Evolutionary conservation across 2,113 vertebrate genomes (phyloP).

Genomic region (Alces alces): DNA sequence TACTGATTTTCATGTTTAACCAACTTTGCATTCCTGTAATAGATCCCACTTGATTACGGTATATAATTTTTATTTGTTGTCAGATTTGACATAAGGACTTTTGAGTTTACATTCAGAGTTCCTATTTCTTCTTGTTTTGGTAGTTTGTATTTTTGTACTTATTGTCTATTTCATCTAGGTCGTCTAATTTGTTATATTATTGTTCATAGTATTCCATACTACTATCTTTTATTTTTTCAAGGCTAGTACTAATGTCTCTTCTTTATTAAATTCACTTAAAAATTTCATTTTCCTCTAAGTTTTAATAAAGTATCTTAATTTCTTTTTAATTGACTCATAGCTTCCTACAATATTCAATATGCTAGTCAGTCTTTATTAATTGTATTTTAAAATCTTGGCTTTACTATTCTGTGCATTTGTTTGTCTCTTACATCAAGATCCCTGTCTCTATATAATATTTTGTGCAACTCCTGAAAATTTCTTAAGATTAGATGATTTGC

Average conservation of each 20-base stretch:
- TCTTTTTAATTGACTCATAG: background rate
- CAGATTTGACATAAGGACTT: background rate
- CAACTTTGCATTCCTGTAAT: background rate
- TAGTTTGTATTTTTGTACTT: background rate
- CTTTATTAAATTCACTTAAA: background rate
- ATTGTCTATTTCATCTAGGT: background rate
- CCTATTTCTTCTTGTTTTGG: background rate
- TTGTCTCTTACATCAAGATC: background rate
- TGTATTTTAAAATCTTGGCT: background rate
- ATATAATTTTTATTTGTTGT: background rate
- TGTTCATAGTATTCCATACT: background rate
- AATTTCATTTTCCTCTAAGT: background rate
- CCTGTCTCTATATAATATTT: background rate
- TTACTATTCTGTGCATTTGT: background rate
- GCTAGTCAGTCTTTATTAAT: background rate
- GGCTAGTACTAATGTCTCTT: background rate
- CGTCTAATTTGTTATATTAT: constrained; percentile 16
- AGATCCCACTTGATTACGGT: background rate
- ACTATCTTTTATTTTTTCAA: constrained; percentile 21
- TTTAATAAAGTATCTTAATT: background rate
- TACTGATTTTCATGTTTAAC: background rate
- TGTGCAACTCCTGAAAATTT: background rate
- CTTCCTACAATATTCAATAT: background rate
- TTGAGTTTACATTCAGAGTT: background rate
- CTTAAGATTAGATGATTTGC: background rate